Evolutionary conservation across 2,888 invertebrate species (phyloP), one percentile per base, ranked within the genome.

Genomic region (Scrobipalpa costella): DNA sequence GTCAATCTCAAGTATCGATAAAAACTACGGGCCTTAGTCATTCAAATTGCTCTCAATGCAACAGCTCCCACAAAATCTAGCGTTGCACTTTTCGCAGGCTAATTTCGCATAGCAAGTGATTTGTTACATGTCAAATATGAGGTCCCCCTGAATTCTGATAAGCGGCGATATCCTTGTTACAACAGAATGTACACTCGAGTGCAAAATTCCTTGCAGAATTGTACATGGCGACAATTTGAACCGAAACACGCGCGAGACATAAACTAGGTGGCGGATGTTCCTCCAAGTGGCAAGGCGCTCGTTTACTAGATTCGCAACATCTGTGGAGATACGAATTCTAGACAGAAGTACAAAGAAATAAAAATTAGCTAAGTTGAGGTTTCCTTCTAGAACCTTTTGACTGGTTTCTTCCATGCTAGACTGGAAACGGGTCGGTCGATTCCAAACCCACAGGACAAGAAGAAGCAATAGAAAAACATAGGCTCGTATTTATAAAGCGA

Each of bases 61-160:
- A 1, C 36, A 11, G 36, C 36, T 15, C 6, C 15, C n/a, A 44
- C n/a, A 15, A 6, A 44, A 44, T 5, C 44, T 9, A 44, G 44
- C n/a, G 44, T n/a, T 44, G 44, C 44, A 44, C 40, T 44, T 44
- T 44, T 67, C 64, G 38, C 13, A 33, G 38, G 57, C 61, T 62
- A 61, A 66, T 64, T 64, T 61, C 44, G 61, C 63, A 63, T 68
- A 67, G 67, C 49, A 55, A 50, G 68, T 69, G 72, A 74, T 79
- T 75, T 73, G 67, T 73, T 68, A 62, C 66, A 68, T 66, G 73
- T 76, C 73, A 73, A 69, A 72, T 71, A 66, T 66, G 66, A 68
- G 71, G 69, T 75, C 80, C 79, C 77, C 69, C 69, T 68, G 73
- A 73, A 73, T 72, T 71, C 71, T 74, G 74, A 77, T 77, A 77